Base-by-base conservation (phyloP, 92 coral and sea anemone species). In the Heteractis magnifica region DNA sequence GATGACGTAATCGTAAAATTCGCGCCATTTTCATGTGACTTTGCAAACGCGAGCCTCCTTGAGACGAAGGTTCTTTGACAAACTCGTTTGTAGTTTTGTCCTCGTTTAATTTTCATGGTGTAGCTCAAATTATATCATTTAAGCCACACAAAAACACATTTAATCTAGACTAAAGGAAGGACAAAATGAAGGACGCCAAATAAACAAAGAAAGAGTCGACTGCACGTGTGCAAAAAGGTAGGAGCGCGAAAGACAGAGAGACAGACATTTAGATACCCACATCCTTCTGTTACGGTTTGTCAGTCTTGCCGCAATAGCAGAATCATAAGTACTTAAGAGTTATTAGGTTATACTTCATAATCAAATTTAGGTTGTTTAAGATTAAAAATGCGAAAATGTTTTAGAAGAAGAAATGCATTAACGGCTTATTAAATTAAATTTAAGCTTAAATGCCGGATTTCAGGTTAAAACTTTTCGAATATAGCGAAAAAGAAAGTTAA, bases 181-280 rank as follows among this genome's bases (percentile, higher is more conserved):
- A 68, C 73, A 7, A 68, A 68, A 64, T 16, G 23, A 68, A 26
- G 73, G 49, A 62, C 49, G 21, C 49, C 73, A 68, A 68, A 68
- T 21, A 6, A 68, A 21, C 49, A 23, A 8, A 68, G 14, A 68
- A 68, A 68, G 49, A 7, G 58, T 20, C 49, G 49, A 68, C 73
- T 68, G 14, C 49, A 68, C 73, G 73, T 68, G 73, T 53, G 73
- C 73, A 68, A 26, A 21, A 68, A 68, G 73, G 49, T 68, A 68
- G 73, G 49, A 14, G n/a, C 6, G 10, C 20, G 16, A 68, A 26
- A 68, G 0, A 11, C 1, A 68, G 10, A 68, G 23, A 23, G 18
- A 12, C 49, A 68, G 23, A 48, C 20, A 68, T 12, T 2, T 2
- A 34, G 44, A 21, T 9, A 5, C 70, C 48, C 49, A 21, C 73